Conservation (phyloP, 2,797 vertebrate species). For the Sciaenops ocellatus region DNA sequence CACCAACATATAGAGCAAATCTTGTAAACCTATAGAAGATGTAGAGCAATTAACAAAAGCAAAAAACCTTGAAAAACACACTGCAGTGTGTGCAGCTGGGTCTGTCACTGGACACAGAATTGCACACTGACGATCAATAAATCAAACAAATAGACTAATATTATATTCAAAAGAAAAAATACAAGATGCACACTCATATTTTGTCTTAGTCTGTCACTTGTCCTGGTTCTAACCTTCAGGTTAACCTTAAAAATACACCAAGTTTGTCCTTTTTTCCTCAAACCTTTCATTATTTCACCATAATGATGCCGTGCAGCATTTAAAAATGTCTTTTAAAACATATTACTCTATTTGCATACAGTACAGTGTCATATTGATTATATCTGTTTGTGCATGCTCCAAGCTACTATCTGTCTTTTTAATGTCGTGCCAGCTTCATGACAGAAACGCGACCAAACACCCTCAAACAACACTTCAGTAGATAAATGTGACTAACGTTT, state of each 20-base stretch:
- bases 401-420: neutral
- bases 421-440: constrained; percentile 5
- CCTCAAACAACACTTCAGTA: neutral
- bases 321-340: neutral
- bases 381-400: neutral
- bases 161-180: neutral
- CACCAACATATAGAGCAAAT: too few relatives aligned
- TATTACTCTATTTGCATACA: neutral
- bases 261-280: too few relatives aligned
- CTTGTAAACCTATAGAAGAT: too few relatives aligned
- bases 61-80: too few relatives aligned
- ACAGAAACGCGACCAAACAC: neutral
- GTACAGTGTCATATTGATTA: neutral
- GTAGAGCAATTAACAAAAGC: too few relatives aligned
- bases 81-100: too few relatives aligned
- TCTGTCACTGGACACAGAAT: neutral
- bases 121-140: neutral
- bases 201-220: neutral
- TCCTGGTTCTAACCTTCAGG: neutral
- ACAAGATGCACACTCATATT: neutral
- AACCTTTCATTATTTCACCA: too few relatives aligned
- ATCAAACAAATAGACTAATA: neutral
- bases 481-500: constrained; percentile 11
- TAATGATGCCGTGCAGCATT: too few relatives aligned
- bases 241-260: neutral